phyloP scores from a whole-genome alignment of 2,888 invertebrate genomes.

The Zaprionus obscuricornis region DNA sequence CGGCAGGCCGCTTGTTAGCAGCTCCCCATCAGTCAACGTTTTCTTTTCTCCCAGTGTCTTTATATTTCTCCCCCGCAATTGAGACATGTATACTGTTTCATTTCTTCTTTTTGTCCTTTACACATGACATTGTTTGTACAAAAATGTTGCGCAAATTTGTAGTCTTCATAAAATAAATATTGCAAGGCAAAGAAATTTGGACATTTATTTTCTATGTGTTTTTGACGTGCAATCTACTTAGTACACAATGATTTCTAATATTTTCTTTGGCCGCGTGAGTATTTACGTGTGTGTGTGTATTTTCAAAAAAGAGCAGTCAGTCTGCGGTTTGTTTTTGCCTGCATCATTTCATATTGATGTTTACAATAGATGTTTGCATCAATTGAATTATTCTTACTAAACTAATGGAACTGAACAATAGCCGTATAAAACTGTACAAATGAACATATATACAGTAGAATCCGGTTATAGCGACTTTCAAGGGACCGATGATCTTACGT shows the following conservation, averaged over 20 bases:
- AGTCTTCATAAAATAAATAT: slow-evolving; percentile 74
- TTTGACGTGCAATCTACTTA: slow-evolving; percentile 43
- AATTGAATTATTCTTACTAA: slow-evolving; percentile 60
- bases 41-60: slow-evolving; percentile 57
- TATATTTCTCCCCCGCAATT: slow-evolving; percentile 34
- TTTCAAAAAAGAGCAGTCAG: neutral
- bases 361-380: slow-evolving; percentile 6
- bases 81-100: neutral
- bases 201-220: slow-evolving; percentile 30
- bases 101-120: slow-evolving; percentile 33
- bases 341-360: slow-evolving; percentile 11
- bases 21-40: slow-evolving; percentile 15
- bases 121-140: slow-evolving; percentile 40
- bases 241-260: slow-evolving; percentile 35
- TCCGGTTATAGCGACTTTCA: no score
- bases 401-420: slow-evolving; percentile 48
- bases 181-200: slow-evolving; percentile 15
- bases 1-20: slow-evolving; percentile 56
- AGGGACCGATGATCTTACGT: no score
- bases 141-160: slow-evolving; percentile 70
- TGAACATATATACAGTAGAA: no score
- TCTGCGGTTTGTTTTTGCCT: slow-evolving; percentile 25
- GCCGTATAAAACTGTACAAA: no score
- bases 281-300: neutral
- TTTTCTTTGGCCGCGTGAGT: neutral